Percentiles rank a stretch among this genome's conserved stretches.
These are phyloP conservation scores for Coelopa frigida DNA, from an alignment of 1,140 invertebrate genomes.

Conservation along the genomic window DNA sequence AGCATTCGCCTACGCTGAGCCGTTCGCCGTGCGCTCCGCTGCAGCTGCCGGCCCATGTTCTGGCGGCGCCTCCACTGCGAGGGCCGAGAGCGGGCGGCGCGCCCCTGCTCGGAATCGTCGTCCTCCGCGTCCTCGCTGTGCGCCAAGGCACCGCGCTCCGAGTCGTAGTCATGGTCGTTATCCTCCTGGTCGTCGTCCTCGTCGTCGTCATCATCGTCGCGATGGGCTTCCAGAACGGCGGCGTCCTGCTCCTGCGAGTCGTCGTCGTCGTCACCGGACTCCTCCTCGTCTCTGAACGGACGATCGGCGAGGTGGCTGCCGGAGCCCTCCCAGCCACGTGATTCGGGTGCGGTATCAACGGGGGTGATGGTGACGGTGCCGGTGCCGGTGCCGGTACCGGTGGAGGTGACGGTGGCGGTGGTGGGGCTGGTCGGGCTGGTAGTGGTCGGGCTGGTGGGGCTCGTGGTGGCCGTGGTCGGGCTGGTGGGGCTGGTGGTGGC, in stretches of 20 bases:
- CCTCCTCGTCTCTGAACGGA: background rate
- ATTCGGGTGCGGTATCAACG: background rate
- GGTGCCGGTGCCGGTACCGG: background rate
- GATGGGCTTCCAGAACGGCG: background rate
- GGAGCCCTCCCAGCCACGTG: background rate
- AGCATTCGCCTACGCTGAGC: background rate
- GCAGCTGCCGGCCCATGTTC: background rate
- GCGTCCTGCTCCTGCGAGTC: background rate
- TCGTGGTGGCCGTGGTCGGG: background rate
- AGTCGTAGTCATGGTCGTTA: conserved; percentile 16
- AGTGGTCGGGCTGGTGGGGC: background rate
- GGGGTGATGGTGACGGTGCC: background rate
- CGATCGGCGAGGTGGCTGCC: background rate
- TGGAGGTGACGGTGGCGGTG: background rate
- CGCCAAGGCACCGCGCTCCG: conserved; percentile 19
- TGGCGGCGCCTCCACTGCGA: background rate
- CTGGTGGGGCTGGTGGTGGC: background rate
- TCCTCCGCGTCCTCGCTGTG: background rate
- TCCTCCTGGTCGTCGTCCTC: conserved; percentile 11
- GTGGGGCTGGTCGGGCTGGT: background rate
- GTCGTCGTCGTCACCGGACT: background rate
- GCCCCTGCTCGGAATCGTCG: background rate
- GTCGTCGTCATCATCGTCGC: background rate
- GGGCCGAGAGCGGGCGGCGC: background rate
- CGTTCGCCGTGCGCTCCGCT: conserved; percentile 17